Evolutionary conservation across 2,888 invertebrate genomes (phyloP), one percentile per base, ranked within the genome.

Genomic region (Phyllotreta cruciferae): DNA sequence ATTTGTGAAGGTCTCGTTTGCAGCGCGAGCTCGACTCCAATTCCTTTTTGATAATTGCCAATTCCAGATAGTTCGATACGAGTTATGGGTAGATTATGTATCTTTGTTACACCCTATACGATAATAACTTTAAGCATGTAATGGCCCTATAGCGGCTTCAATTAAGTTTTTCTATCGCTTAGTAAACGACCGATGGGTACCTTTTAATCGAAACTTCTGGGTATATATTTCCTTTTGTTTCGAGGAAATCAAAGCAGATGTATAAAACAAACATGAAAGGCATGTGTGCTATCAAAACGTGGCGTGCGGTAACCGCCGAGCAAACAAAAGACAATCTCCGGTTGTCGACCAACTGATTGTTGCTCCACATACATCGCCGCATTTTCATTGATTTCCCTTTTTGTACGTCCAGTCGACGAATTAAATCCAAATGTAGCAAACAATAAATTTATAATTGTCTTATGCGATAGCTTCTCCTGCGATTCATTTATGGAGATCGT

Each of bases 261-360:
- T 73, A 71, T 66, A 72, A 73, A 70, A 70, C 73, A 75, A 76
- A 76, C 74, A 73, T 60, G 67, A 63, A 66, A 66, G 71, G 72
- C 73, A 73, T 76, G 72, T 74, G 74, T 70, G 71, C 71, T 73
- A 74, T 75, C 73, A 74, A 74, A 60, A 74, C 71, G 73, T 70
- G 71, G 71, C 67, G 68, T 71, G 72, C 69, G 66, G 69, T 69
- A 74, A 69, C 74, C 72, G 73, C 77, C 76, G 75, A 72, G 69
- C 74, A 78, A 78, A 79, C 77, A 79, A 74, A 72, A 77, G 75
- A 77, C 79, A 78, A 79, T 79, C 78, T 79, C 79, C 79, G 79
- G 77, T 76, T 74, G 76, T 72, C 78, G 75, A 50, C 50, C 70
- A 68, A 63, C 66, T 69, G 69, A 67, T 68, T 68, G 63, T 60